Evolutionary conservation across 2,797 vertebrate genomes (phyloP).

Genomic region (Martes flavigula): DNA sequence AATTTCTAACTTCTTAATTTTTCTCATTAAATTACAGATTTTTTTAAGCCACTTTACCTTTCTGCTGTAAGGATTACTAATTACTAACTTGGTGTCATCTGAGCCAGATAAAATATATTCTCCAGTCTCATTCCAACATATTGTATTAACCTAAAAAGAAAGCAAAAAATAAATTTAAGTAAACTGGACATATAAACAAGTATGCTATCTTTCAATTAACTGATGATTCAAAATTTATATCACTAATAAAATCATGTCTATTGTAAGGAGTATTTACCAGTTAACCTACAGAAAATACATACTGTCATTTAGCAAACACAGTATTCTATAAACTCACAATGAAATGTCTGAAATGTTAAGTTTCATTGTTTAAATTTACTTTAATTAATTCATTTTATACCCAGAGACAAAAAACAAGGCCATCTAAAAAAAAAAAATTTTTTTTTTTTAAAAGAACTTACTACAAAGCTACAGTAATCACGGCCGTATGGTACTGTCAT

Average conservation of each 20-base stretch:
- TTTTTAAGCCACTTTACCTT: slow-evolving; percentile 88
- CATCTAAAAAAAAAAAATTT: not conserved
- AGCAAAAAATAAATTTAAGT: slow-evolving; percentile 48
- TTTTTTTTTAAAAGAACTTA: not conserved
- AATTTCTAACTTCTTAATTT: not conserved
- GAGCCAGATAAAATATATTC: slow-evolving; percentile 98
- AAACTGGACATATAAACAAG: slow-evolving; percentile 38
- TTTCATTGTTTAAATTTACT: slow-evolving; percentile 25
- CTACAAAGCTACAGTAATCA: not conserved
- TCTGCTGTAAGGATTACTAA: slow-evolving; percentile 97
- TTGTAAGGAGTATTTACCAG: not conserved
- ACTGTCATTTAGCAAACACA: not conserved
- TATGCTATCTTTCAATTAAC: slow-evolving; percentile 9
- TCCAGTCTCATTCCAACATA: slow-evolving; percentile 99
- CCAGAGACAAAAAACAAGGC: not conserved
- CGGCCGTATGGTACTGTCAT: not conserved
- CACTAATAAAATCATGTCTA: not conserved
- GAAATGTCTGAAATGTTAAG: not conserved
- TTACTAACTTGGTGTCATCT: slow-evolving; percentile 97
- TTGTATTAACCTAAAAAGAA: slow-evolving; percentile 93
- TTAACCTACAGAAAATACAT: not conserved
- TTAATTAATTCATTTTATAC: not conserved
- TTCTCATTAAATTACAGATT: not conserved
- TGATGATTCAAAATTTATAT: not conserved
- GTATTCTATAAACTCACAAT: not conserved